phyloP scores from a whole-genome alignment of 1,140 invertebrate genomes.

The Drosophila truncata region DNA sequence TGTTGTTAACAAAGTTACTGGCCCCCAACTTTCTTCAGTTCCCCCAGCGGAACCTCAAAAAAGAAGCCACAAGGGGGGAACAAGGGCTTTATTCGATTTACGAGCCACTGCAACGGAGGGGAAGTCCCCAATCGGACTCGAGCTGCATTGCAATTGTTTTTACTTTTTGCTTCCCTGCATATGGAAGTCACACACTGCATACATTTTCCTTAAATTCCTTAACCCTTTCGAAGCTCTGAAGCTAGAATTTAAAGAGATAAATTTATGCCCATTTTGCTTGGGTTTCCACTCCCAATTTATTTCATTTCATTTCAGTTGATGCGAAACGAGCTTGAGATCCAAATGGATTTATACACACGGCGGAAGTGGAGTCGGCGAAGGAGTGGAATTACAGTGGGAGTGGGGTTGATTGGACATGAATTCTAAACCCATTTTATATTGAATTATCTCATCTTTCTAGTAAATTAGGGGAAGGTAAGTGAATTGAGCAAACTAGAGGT shows the following conservation, averaged over 20 bases:
- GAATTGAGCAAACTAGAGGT: not conserved
- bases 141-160: constrained; percentile 27
- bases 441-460: not conserved
- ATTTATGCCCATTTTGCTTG: constrained; percentile 44
- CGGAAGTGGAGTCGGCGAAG: constrained; percentile 61
- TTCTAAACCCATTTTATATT: not conserved
- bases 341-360: constrained; percentile 57
- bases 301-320: constrained; percentile 58
- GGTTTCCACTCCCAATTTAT: constrained; percentile 42
- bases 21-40: constrained; percentile 55
- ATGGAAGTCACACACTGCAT: constrained; percentile 34
- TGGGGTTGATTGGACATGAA: not conserved
- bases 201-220: constrained; percentile 55
- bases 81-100: constrained; percentile 66
- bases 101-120: constrained; percentile 56
- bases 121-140: constrained; percentile 24
- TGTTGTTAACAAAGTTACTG: constrained; percentile 60
- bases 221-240: constrained; percentile 9
- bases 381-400: constrained; percentile 15
- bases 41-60: constrained; percentile 26
- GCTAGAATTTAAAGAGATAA: constrained; percentile 56
- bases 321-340: constrained; percentile 42
- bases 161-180: constrained; percentile 45
- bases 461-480: not conserved
- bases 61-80: constrained; percentile 38